Evolutionary conservation across 2,888 invertebrate species (phyloP), one percentile per base, ranked within the genome.

Genomic region (Macrosoma leucophasiata): DNA sequence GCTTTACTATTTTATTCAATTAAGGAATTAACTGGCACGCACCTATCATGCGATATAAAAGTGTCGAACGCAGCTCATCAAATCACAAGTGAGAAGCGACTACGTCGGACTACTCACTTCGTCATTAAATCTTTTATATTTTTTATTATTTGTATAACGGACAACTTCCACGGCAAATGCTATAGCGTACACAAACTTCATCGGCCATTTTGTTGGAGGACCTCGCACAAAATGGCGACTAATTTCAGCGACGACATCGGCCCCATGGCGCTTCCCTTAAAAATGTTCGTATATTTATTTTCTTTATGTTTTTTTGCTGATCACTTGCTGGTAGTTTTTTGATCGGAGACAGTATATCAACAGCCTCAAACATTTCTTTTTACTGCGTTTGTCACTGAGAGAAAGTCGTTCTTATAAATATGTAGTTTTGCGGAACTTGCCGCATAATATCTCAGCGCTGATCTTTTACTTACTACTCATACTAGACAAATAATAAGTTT

Each of bases 41-140:
- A 78, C 71, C 54, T 61, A 70, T 62, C 53, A 53, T 62, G 48
- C 64, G 53, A 72, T 82, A 84, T 81, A 84, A 75, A 81, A 75
- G 61, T 54, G 53, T 46, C 47, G 43, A 36, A 9, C 40, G 15
- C 39, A 36, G 36, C 12, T 26, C 35, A 20, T 33, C 27, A 48
- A n/a, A n/a, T 34, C 69, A 75, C 79, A 84, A 72, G 85, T 85
- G 85, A 84, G 84, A 84, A 85, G 84, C 84, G 84, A 78, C 82
- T 43, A 36, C 42, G 84, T 84, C 84, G 84, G 71, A 82, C 84
- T 85, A 75, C 85, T 84, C 85, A 84, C 85, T 85, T 84, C 73
- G 82, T 79, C 77, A 56, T 65, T 48, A 58, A 50, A 52, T 49
- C 22, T 46, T 46, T 43, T 43, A 32, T 21, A 33, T 44, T 43